Conservation (phyloP, 2,113 vertebrate genomes). For the Tetrao urogallus region DNA sequence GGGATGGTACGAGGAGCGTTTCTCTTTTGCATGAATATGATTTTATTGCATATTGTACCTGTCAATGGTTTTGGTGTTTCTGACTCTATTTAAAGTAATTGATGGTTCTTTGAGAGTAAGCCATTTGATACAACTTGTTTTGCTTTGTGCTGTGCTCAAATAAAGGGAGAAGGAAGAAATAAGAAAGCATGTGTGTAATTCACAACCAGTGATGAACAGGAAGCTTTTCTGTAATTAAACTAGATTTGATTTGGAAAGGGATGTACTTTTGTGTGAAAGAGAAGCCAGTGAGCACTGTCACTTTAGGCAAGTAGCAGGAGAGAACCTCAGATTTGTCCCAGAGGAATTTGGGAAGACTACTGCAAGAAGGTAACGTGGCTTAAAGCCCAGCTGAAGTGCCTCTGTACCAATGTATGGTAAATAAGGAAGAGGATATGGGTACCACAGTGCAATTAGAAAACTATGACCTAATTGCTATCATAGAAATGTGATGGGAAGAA, state of each 20-base stretch:
- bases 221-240: not conserved
- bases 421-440: not conserved
- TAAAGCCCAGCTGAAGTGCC: not conserved
- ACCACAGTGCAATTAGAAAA: not conserved
- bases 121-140: not conserved
- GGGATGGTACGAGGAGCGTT: not conserved
- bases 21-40: not conserved
- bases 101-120: not conserved
- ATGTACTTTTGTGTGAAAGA: too few species aligned
- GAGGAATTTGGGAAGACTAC: not conserved
- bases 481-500: not conserved
- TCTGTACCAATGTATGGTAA: not conserved
- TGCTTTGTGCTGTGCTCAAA: not conserved
- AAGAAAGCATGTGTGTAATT: not conserved
- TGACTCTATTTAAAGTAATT: not conserved
- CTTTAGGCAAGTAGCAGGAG: too few species aligned
- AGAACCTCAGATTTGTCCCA: too few species aligned
- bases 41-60: not conserved
- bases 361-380: not conserved
- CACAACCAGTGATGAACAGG: not conserved
- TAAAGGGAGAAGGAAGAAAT: not conserved
- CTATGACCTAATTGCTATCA: not conserved
- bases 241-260: too few species aligned
- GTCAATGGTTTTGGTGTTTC: fast-evolving
- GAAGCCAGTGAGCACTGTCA: too few species aligned